phyloP scores from a whole-genome alignment of 2,888 invertebrate genomes.

The Nipponacmea schrenckii region DNA sequence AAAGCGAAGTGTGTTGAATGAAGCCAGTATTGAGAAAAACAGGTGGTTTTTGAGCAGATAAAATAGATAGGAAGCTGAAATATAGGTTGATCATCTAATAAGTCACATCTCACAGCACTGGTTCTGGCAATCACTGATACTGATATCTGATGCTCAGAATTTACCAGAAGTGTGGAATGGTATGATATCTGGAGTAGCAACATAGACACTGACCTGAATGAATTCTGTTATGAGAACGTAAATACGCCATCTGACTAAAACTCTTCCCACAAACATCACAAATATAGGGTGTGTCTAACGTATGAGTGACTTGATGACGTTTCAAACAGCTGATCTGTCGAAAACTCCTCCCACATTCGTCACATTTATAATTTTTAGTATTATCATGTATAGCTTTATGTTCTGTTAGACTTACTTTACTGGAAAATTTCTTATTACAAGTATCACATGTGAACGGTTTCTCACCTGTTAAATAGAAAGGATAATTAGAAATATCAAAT shows the following conservation, averaged over 20 bases:
- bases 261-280: conserved; percentile 53
- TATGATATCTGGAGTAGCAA: no score
- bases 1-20: no score
- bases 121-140: no score
- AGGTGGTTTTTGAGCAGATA: no score
- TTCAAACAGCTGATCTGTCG: conserved; percentile 60
- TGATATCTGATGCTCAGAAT: no score
- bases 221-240: conserved; percentile 60
- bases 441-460: conserved; percentile 61
- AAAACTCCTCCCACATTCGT: conserved; percentile 52
- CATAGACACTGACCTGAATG: conserved; percentile 53
- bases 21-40: no score
- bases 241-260: conserved; percentile 61
- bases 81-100: no score
- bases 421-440: conserved; percentile 59
- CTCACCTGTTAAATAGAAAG: conserved; percentile 47
- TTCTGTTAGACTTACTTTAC: conserved; percentile 60
- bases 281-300: conserved; percentile 45
- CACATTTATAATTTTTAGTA: conserved; percentile 52
- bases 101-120: no score
- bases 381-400: conserved; percentile 58
- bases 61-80: no score
- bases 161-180: no score
- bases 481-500: no score
- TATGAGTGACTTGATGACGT: conserved; percentile 59